A percentile compares a stretch with the other conserved stretches of the same genome.
Evolutionary conservation across 2,797 vertebrate species (phyloP).

Genomic region (Vultur gryphus): DNA sequence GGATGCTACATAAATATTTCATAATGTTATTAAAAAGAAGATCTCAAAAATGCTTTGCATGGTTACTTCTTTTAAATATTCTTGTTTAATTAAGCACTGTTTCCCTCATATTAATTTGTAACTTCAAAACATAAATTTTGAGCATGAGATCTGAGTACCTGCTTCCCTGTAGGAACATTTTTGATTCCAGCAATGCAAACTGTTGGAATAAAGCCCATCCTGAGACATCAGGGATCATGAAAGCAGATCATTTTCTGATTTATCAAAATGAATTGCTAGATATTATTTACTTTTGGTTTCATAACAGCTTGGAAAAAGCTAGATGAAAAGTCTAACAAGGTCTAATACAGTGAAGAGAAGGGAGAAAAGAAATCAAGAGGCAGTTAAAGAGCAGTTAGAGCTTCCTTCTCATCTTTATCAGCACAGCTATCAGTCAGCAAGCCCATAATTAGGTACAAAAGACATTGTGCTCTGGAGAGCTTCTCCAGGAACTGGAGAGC

Average conservation of each 20-base stretch:
- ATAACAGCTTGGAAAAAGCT: background rate
- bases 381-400: slow-evolving; percentile 37
- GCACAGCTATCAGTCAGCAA: slow-evolving; percentile 46
- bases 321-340: slow-evolving; percentile 23
- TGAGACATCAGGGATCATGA: background rate
- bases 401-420: slow-evolving; percentile 49
- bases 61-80: background rate
- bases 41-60: background rate
- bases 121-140: background rate
- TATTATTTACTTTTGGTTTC: background rate
- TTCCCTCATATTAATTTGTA: background rate
- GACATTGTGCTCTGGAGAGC: background rate
- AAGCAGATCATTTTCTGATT: slow-evolving; percentile 8
- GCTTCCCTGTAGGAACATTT: background rate
- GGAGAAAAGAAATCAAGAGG: slow-evolving; percentile 14
- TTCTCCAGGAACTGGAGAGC: background rate
- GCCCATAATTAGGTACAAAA: slow-evolving; percentile 28
- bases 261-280: background rate
- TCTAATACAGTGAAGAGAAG: background rate
- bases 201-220: background rate
- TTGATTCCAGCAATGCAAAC: background rate
- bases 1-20: background rate
- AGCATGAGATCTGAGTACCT: background rate
- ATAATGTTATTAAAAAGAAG: background rate
- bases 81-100: background rate